Percentiles rank a stretch among this genome's conserved stretches.
These are phyloP conservation scores for Neoitamus cyanurus DNA, from an alignment of 2,888 invertebrate genomes.

Conservation along the genomic window DNA sequence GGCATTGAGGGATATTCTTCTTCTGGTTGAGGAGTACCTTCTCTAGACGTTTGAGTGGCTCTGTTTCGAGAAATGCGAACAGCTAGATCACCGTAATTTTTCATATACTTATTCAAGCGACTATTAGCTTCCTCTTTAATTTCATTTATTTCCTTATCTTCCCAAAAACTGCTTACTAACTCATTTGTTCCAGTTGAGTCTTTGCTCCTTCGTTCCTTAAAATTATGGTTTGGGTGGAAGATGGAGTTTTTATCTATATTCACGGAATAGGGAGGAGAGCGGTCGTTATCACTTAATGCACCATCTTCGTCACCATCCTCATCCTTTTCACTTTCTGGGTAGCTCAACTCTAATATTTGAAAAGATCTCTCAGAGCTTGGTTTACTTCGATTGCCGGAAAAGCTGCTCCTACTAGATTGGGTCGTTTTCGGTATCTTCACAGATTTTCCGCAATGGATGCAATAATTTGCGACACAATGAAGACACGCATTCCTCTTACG, in stretches of 20 bases:
- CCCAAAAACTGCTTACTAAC: neutral
- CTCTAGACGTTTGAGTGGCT: slow-evolving; percentile 62
- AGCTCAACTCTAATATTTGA: slow-evolving; percentile 54
- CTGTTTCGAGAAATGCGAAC: slow-evolving; percentile 56
- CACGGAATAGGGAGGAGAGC: slow-evolving; percentile 46
- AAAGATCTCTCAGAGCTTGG: slow-evolving; percentile 54
- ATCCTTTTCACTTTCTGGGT: slow-evolving; percentile 56
- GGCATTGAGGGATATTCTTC: slow-evolving; percentile 71
- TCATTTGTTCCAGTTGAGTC: neutral
- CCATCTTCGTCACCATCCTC: slow-evolving; percentile 51
- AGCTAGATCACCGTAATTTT: slow-evolving; percentile 63
- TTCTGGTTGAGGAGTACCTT: slow-evolving; percentile 58
- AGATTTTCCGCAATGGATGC: slow-evolving; percentile 60
- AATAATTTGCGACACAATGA: slow-evolving; percentile 61
- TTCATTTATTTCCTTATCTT: slow-evolving; percentile 57
- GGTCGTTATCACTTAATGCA: neutral
- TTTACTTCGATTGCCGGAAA: slow-evolving; percentile 21
- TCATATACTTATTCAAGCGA: slow-evolving; percentile 60
- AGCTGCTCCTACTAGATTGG: neutral
- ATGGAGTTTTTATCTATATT: slow-evolving; percentile 61
- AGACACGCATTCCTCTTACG: slow-evolving; percentile 62
- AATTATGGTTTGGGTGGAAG: slow-evolving; percentile 58
- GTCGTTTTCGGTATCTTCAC: neutral
- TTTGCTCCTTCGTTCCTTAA: slow-evolving; percentile 3
- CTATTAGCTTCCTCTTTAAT: slow-evolving; percentile 60